Evolutionary conservation across 1,140 invertebrate species (phyloP), one percentile per base, ranked within the genome.

Genomic region (Drosophila subobscura): DNA sequence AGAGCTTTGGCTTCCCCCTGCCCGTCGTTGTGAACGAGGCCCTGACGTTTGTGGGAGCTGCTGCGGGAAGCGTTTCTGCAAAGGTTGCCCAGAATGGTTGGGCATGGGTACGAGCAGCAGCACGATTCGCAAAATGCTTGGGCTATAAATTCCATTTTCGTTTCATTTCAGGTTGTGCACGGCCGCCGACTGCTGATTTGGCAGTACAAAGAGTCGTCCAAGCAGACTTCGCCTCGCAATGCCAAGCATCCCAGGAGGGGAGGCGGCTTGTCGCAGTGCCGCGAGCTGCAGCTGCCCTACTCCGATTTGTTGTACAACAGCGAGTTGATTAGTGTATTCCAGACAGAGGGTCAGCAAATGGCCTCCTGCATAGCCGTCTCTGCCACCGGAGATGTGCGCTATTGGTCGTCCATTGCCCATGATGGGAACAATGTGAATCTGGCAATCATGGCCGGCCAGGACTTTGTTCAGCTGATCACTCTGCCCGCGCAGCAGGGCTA

Each of bases 291-390:
- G 2, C 91, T 99, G 12, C 97, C 97, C 1, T 96, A 97, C 50
- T 98, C 97, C 90, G 97, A 98, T 92, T 92, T 99, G 12, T 96
- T 96, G 2, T 97, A 99, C 91, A 95, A 96, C 91, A 97, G 97
- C n/a, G 95, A 97, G 60, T 93, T 98, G 25, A 96, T 98, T 5
- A 94, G 94, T 68, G 94, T 98, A 5, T 97, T 97, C 90, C 92
- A 95, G 46, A 92, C 93, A 4, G 92, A 93, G 65, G 94, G 95
- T 10, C 94, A 94, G 61, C 95, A 96, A 93, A 94, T 95, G 72
- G 96, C 97, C 25, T 95, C 96, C 7, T 98, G 97, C 84, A 95
- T 99, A 74, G 97, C 97, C 41, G 97, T 98, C 0, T 98, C 97
- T 8, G 97, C 98, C 23, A 97, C 98, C 91, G 98, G 97, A n/a